Evolutionary conservation across 1,140 invertebrate species (phyloP), one percentile per base, ranked within the genome.

Genomic region (Lasioglossum albipes): DNA sequence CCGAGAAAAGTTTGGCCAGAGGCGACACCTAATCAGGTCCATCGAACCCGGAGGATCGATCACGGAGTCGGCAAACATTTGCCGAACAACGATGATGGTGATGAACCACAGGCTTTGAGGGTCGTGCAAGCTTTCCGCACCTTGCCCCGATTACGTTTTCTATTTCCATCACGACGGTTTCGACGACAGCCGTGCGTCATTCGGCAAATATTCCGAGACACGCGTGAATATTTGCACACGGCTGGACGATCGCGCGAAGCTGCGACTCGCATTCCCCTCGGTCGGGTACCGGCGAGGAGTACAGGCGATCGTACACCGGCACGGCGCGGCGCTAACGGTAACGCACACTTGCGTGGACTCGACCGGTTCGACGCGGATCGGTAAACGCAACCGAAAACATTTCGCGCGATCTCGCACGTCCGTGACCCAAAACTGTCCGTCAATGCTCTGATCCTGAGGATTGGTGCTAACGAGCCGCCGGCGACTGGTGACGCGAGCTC

Each of bases 341-440:
- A 86, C 72, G 68, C 79, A 77, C 67, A 54, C 62, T 68, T 75
- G 36, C 83, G 57, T 59, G 72, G 73, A 71, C 27, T 20, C 61
- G 73, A 70, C 75, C 69, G 84, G 42, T 70, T 22, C 31, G 10
- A 49, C 45, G 69, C 22, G 84, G 42, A 65, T 22, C 31, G 69
- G 36, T n/a, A 78, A 75, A 61, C 64, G 73, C 52, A 10, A n/a
- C 57, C 78, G 73, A 87, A 83, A 85, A 87, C 83, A 74, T 84
- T 87, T 54, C 52, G 18, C 57, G 52, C 64, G 62, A 78, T 78
- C 76, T 85, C 77, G 52, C 27, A 75, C 67, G 89, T 90, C 87
- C 90, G 74, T 91, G 90, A 91, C 90, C 90, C 45, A 87, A 90
- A 90, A 90, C 79, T 85, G 89, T 89, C 90, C 49, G 72, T 91